phyloP scores from a whole-genome alignment of 2,113 vertebrate species.

The Poeciliopsis retropinna region DNA sequence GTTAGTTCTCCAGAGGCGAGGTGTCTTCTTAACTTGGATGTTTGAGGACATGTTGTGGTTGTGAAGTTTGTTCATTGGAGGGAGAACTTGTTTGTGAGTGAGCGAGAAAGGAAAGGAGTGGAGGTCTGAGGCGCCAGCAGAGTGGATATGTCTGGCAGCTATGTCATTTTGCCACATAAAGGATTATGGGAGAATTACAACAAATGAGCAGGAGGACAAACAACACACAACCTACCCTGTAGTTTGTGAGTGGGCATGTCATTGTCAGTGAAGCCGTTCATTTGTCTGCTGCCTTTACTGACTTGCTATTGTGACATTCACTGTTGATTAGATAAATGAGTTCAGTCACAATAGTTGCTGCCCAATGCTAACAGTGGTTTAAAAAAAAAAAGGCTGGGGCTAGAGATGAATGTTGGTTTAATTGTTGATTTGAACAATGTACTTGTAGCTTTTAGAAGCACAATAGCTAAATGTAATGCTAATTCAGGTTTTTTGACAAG shows the following conservation, averaged over 20 bases:
- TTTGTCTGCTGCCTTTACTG: conserved; percentile 33
- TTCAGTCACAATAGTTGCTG: conserved; percentile 51
- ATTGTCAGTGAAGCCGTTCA: not conserved
- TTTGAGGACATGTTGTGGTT: conserved; percentile 27
- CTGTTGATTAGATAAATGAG: conserved; percentile 27
- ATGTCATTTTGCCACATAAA: conserved; percentile 68
- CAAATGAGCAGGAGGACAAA: conserved; percentile 48
- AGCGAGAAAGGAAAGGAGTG: conserved; percentile 47
- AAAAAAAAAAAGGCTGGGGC: not conserved
- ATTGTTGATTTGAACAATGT: not conserved
- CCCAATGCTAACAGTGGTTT: conserved; percentile 2
- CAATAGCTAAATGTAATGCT: no score
- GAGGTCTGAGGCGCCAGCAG: conserved; percentile 61
- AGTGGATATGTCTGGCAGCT: conserved; percentile 71
- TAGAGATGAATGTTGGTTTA: not conserved
- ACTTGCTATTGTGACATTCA: conserved; percentile 35
- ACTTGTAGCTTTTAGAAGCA: no score
- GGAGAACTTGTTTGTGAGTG: not conserved
- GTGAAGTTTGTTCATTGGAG: not conserved
- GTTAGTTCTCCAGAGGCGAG: not conserved
- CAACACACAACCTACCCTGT: conserved; percentile 29
- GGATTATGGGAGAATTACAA: conserved; percentile 72
- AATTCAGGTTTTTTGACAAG: no score
- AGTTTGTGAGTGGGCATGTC: conserved; percentile 21
- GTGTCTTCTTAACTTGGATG: conserved; percentile 1